Conservation (phyloP, 1,140 invertebrate species). For the Tribolium madens region DNA sequence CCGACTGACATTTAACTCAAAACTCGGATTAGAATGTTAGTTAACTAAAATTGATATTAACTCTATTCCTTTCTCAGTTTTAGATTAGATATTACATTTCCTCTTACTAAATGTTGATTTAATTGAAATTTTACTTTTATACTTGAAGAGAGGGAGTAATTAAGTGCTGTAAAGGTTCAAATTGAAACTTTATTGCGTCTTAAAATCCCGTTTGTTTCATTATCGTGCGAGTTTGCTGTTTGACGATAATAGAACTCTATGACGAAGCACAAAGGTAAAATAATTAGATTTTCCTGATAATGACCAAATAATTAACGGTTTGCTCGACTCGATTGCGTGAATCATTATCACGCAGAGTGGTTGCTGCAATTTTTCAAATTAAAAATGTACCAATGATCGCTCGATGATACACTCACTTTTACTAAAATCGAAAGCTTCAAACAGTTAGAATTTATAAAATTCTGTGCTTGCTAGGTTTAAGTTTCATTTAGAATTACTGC, state of each 20-base stretch:
- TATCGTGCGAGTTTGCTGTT: conserved; percentile 10
- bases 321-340: conserved; percentile 13
- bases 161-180: conserved; percentile 31
- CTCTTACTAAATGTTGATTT: conserved; percentile 22
- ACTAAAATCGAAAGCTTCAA: conserved; percentile 11
- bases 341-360: background rate
- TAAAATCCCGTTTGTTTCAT: conserved; percentile 22
- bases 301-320: conserved; percentile 19
- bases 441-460: conserved; percentile 1
- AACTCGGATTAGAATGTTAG: background rate
- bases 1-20: background rate
- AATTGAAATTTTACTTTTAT: conserved; percentile 26
- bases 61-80: background rate
- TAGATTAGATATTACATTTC: background rate
- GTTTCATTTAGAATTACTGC: background rate
- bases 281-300: conserved; percentile 34
- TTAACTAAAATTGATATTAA: background rate
- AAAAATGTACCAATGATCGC: background rate
- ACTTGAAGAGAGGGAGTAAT: conserved; percentile 3
- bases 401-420: background rate
- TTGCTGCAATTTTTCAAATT: conserved; percentile 22
- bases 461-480: background rate
- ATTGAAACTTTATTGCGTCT: conserved; percentile 34
- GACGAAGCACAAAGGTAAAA: conserved; percentile 28
- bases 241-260: conserved; percentile 26